Evolutionary conservation across 2,797 vertebrate species (phyloP), one percentile per base, ranked within the genome.

Genomic region (Phataginus tetradactyla): DNA sequence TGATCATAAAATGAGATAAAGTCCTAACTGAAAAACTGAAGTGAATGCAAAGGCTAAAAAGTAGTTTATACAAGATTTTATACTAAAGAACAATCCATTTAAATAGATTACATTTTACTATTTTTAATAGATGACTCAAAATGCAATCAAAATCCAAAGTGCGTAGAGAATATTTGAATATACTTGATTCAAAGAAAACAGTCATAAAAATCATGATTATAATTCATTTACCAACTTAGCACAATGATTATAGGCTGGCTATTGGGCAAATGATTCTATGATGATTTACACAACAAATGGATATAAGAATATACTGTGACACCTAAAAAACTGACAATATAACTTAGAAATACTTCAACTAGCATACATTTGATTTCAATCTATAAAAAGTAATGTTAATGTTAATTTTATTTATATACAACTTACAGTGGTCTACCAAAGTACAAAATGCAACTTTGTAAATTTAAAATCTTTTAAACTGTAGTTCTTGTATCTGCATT

Each of bases 131-230:
- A 25, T 88, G 25, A 92, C 68, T 61, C 68, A 51, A 91, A 63
- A 80, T 68, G 17, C 69, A 91, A 81, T 51, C 59, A 86, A 94
- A 86, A 79, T 57, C 34, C 9, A 66, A 77, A 49, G 85, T 68
- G 7, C 51, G 32, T 61, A 21, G 13, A 71, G 69, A 51, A 57
- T 53, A 80, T 68, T 6, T 57, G 23, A 83, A 21, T 86, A 32
- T 66, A 77, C 57, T 84, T 86, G 51, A 34, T 83, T 85, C 92
- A 88, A 74, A 93, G n/a, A 87, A 87, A 72, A 49, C 23, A 37
- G 4, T 59, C 14, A 42, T 42, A 74, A 71, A 64, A 91, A 71
- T 21, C 15, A 29, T 17, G 8, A 39, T 74, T 63, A 42, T 32
- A 90, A 90, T 78, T 81, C 1, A 87, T 61, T 83, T 72, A 81